A percentile compares a stretch with the other conserved stretches of the same genome.
Evolutionary conservation across 2,888 invertebrate genomes (phyloP).

Genomic region (Cantharis flavilabris): DNA sequence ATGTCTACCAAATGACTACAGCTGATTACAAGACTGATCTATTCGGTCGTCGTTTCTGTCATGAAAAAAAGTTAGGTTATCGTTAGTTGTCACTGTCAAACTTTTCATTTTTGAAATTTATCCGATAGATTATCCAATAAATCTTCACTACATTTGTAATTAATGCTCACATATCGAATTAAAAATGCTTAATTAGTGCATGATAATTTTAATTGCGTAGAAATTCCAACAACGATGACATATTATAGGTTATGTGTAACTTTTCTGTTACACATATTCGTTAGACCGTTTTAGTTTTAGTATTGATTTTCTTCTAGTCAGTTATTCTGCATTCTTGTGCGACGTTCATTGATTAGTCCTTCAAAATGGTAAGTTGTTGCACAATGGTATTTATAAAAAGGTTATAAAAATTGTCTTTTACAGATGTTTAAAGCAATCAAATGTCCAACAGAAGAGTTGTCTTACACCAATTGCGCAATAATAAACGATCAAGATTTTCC

Average conservation of each 20-base stretch:
- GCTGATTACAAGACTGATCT: too few relatives aligned
- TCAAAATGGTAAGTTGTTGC: slow-evolving; percentile 16
- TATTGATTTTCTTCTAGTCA: slow-evolving; percentile 23
- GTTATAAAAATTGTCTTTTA: slow-evolving; percentile 25
- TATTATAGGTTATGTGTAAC: slow-evolving; percentile 7
- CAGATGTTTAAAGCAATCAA: slow-evolving; percentile 85
- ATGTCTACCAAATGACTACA: too few relatives aligned
- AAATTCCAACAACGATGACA: neutral
- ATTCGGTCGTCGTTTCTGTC: too few relatives aligned
- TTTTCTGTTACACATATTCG: neutral
- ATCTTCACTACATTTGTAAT: neutral
- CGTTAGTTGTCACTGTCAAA: neutral
- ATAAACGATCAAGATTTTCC: slow-evolving; percentile 83
- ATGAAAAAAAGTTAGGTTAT: neutral
- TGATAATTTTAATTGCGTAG: neutral
- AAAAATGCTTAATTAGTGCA: neutral
- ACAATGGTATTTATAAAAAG: neutral
- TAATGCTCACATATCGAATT: neutral
- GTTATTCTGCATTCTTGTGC: slow-evolving; percentile 16
- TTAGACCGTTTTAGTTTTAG: neutral
- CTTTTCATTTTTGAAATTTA: neutral
- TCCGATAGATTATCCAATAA: neutral
- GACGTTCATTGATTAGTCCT: neutral
- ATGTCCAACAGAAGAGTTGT: slow-evolving; percentile 90
- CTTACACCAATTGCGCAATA: slow-evolving; percentile 89